Conservation (phyloP, 2,888 invertebrate genomes). For the Pristionchus mayeri region DNA sequence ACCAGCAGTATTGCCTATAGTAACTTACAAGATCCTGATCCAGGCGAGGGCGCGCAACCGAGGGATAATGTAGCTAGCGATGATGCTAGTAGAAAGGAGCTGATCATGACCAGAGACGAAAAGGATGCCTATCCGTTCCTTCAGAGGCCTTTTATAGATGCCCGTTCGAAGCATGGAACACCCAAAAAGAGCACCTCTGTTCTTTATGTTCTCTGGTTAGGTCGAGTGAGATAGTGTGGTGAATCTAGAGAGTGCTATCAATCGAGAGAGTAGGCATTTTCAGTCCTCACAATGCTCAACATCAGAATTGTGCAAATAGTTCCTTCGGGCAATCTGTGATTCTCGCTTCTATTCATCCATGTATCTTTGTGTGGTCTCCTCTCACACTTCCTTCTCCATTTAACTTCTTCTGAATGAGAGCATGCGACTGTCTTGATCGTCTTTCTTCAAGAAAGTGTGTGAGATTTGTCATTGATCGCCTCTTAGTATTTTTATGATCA, state of each 20-base stretch:
- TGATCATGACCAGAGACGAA: background rate
- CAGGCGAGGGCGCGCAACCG: conserved; percentile 10
- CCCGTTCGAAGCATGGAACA: background rate
- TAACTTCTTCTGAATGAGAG: too few species aligned
- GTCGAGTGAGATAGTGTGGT: background rate
- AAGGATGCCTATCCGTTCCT: background rate
- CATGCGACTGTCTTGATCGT: too few species aligned
- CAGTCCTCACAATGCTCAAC: background rate
- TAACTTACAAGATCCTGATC: too few species aligned
- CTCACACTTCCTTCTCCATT: conserved; percentile 8
- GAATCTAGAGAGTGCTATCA: background rate
- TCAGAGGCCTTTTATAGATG: background rate
- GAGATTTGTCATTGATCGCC: too few species aligned
- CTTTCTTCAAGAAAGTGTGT: too few species aligned
- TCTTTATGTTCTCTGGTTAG: background rate
- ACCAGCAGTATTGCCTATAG: too few species aligned
- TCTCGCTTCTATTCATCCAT: background rate
- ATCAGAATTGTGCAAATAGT: conserved; percentile 17
- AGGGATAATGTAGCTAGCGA: conserved; percentile 14
- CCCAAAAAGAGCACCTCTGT: background rate
- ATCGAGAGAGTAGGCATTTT: too few species aligned
- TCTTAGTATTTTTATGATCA: too few species aligned
- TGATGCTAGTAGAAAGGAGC: background rate
- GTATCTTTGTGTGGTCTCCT: conserved; percentile 12
- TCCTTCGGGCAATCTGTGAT: background rate